Conservation (phyloP, 1,140 invertebrate species). For the Aphaenogaster ashmeadi region DNA sequence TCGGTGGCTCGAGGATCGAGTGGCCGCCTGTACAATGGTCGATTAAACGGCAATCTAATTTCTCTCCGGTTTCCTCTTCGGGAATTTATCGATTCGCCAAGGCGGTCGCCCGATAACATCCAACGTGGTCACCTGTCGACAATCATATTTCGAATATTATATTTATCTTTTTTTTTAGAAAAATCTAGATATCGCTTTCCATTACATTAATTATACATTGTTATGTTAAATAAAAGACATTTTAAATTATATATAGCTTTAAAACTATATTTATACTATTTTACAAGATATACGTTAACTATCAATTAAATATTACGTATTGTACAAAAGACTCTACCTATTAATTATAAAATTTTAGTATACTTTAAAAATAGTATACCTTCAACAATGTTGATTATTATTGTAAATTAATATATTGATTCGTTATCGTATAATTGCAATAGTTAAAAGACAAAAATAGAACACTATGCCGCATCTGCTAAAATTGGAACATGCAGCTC, state of each 20-base stretch:
- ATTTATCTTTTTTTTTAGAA: conserved; percentile 1
- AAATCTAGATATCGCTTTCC: neutral
- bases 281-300: neutral
- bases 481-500: neutral
- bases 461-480: neutral
- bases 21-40: conserved; percentile 12
- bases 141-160: conserved; percentile 28
- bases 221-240: neutral
- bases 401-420: conserved; percentile 2
- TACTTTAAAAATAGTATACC: neutral
- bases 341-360: neutral
- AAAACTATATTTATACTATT: neutral
- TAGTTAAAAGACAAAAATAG: neutral
- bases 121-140: conserved; percentile 34
- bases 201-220: neutral
- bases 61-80: conserved; percentile 28
- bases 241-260: neutral
- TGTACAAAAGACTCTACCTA: neutral
- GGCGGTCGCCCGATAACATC: conserved; percentile 35
- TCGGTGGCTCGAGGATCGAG: neutral
- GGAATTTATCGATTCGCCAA: conserved; percentile 55
- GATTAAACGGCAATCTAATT: conserved; percentile 53
- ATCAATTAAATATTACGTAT: neutral
- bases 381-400: neutral
- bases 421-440: neutral